phyloP scores from a whole-genome alignment of 2,797 vertebrate genomes.

The Acrossocheilus fasciatus region DNA sequence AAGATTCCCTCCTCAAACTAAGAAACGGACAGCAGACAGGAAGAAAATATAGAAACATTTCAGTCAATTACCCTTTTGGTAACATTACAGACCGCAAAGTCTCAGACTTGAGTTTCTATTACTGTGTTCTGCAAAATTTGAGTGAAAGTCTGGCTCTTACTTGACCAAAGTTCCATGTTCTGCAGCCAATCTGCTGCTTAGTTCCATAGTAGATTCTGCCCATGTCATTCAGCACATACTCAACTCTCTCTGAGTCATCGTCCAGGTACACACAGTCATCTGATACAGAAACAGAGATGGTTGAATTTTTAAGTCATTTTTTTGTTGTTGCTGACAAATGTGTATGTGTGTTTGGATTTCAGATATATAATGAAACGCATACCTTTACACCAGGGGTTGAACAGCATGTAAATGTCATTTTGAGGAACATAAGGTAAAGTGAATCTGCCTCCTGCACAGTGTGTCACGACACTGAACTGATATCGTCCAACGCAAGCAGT shows the following conservation, averaged over 20 bases:
- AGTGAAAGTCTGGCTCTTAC: constrained; percentile 63
- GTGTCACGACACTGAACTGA: constrained; percentile 79
- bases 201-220: constrained; percentile 89
- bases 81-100: background rate
- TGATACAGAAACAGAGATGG: constrained; percentile 55
- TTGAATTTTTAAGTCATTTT: background rate
- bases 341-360: background rate
- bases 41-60: background rate
- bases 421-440: background rate
- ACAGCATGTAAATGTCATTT: constrained; percentile 40
- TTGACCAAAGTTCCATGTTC: constrained; percentile 90
- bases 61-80: background rate
- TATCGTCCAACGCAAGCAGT: constrained; percentile 82
- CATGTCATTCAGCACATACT: constrained; percentile 87
- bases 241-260: constrained; percentile 78
- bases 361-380: background rate
- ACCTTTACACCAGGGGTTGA: constrained; percentile 48
- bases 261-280: constrained; percentile 86
- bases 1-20: constrained; percentile 85
- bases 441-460: constrained; percentile 67
- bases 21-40: constrained; percentile 1
- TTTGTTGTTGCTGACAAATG: no score
- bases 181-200: constrained; percentile 81
- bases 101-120: background rate
- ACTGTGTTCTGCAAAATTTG: background rate